Evolutionary conservation across 1,140 invertebrate genomes (phyloP).

Genomic region (Acromyrmex echinatior): DNA sequence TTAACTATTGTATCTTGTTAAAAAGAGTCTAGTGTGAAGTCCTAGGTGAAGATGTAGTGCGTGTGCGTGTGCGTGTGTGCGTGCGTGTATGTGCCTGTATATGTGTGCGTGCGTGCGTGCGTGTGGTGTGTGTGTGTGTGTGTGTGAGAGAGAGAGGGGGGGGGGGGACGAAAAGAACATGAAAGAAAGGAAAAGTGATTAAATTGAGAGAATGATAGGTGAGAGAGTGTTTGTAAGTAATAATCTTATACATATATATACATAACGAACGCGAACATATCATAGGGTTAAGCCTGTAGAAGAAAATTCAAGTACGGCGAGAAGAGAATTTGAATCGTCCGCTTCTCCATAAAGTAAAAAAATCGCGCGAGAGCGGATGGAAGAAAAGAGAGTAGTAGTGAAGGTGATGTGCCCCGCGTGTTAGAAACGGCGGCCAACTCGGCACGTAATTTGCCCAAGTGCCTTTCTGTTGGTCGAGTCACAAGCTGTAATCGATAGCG

Average conservation of each 20-base stretch:
- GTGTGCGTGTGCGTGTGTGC: neutral
- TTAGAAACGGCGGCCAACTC: conserved; percentile 83
- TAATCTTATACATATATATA: conserved; percentile 73
- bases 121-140: neutral
- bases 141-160: neutral
- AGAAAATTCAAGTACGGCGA: conserved; percentile 47
- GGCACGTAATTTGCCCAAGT: conserved; percentile 86
- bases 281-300: conserved; percentile 82
- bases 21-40: conserved; percentile 79
- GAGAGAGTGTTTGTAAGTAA: conserved; percentile 54
- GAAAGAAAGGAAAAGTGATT: conserved; percentile 1
- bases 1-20: conserved; percentile 82
- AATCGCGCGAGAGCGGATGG: conserved; percentile 49
- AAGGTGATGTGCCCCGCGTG: conserved; percentile 80
- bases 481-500: conserved; percentile 81
- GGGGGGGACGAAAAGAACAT: neutral
- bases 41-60: conserved; percentile 70
- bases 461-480: conserved; percentile 86
- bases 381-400: conserved; percentile 67
- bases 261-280: conserved; percentile 85
- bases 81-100: neutral
- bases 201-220: conserved; percentile 34
- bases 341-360: conserved; percentile 1
- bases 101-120: neutral
- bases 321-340: conserved; percentile 51